These are phyloP conservation scores for Nanger granti DNA, from an alignment of 2,113 vertebrate genomes.

Conservation along the genomic window DNA sequence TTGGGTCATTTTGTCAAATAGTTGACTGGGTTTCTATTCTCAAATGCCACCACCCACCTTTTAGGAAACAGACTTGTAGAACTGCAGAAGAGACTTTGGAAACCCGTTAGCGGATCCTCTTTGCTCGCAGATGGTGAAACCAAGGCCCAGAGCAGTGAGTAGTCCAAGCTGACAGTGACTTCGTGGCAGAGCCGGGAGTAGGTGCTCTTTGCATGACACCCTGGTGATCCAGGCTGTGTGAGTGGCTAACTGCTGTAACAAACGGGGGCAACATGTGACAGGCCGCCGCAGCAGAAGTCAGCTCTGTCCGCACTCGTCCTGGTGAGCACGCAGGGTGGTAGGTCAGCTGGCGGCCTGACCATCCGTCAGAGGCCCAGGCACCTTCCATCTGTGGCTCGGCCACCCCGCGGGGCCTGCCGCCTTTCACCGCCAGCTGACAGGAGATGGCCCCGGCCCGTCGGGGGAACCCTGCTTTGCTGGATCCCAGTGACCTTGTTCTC, in stretches of 20 bases:
- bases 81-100: neutral
- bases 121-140: neutral
- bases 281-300: neutral
- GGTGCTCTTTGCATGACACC: neutral
- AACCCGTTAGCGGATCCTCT: neutral
- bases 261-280: neutral
- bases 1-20: neutral
- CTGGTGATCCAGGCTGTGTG: too few relatives aligned
- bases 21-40: neutral
- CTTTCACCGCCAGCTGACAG: neutral
- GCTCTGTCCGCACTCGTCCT: neutral
- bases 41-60: neutral
- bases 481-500: neutral
- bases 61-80: neutral
- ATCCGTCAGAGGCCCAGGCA: neutral
- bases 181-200: neutral
- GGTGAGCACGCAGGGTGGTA: neutral
- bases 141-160: neutral
- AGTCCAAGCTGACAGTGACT: neutral
- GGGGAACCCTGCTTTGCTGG: neutral
- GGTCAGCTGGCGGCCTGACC: neutral
- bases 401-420: neutral
- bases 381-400: neutral
- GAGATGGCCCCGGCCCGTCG: neutral
- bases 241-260: neutral